Evolutionary conservation across 1,140 invertebrate genomes (phyloP).

Genomic region (Trialeurodes vaporariorum): DNA sequence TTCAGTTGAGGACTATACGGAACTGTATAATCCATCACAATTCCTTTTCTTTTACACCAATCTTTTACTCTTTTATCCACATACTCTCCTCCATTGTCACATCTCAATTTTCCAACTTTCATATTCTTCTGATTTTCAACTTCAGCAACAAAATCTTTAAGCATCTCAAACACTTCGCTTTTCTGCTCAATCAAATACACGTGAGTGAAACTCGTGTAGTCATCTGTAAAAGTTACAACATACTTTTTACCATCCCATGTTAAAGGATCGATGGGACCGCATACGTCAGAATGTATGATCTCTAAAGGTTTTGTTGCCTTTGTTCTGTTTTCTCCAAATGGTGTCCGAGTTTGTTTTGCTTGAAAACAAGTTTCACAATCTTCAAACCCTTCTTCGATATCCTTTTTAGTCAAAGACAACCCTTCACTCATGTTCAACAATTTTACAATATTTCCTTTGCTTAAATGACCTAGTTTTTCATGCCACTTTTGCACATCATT

Average conservation of each 20-base stretch:
- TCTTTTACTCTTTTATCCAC: constrained; percentile 16
- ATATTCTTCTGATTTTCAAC: not conserved
- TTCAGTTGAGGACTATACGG: constrained; percentile 29
- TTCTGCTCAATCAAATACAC: constrained; percentile 28
- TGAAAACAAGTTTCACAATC: too few species aligned
- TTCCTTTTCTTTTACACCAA: constrained; percentile 24
- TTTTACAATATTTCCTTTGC: too few species aligned
- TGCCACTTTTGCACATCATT: too few species aligned
- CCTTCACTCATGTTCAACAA: too few species aligned
- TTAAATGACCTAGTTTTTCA: too few species aligned
- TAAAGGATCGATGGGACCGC: too few species aligned
- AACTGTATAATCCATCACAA: constrained; percentile 24
- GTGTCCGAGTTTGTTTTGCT: constrained; percentile 19
- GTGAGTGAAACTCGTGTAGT: constrained; percentile 31
- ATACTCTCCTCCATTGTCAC: constrained; percentile 17
- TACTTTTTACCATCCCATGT: too few species aligned
- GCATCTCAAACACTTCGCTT: not conserved
- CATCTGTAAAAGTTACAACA: too few species aligned
- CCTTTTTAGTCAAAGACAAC: too few species aligned
- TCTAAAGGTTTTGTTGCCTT: constrained; percentile 23
- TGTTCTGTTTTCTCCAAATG: constrained; percentile 16
- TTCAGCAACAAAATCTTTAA: not conserved
- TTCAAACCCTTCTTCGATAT: too few species aligned
- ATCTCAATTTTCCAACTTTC: not conserved
- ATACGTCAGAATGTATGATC: constrained; percentile 31